These are phyloP conservation scores for Xenopus petersii DNA, from an alignment of 2,797 vertebrate genomes.

Conservation along the genomic window DNA sequence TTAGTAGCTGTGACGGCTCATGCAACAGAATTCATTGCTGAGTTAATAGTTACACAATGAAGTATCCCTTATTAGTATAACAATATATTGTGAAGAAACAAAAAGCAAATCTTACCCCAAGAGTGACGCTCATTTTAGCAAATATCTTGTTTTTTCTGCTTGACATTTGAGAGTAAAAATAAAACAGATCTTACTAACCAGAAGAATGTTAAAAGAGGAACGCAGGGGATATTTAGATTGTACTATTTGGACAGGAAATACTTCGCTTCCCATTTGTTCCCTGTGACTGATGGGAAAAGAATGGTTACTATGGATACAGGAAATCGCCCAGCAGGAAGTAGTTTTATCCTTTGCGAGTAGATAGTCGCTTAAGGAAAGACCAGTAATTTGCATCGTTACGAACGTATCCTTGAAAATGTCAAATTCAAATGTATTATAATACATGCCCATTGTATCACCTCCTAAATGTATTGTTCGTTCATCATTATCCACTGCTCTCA, in stretches of 20 bases:
- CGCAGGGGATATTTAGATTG: background rate
- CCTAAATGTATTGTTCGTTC: too few species aligned
- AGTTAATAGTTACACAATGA: too few species aligned
- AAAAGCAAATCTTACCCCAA: slow-evolving; percentile 61
- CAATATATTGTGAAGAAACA: too few species aligned
- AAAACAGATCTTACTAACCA: background rate
- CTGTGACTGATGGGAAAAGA: slow-evolving; percentile 58
- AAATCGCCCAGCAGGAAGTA: slow-evolving; percentile 71
- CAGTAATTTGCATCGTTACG: too few species aligned
- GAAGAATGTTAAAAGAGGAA: background rate
- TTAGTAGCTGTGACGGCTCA: too few species aligned
- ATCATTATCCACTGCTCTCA: too few species aligned
- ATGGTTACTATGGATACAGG: slow-evolving; percentile 77
- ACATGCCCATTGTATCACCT: too few species aligned
- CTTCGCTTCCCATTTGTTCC: slow-evolving; percentile 58
- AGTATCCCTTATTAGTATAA: too few species aligned
- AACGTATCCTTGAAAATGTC: too few species aligned
- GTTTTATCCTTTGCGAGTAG: slow-evolving; percentile 69
- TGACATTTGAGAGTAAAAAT: background rate
- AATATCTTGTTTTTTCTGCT: background rate
- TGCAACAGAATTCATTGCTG: too few species aligned
- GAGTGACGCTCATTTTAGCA: slow-evolving; percentile 54
- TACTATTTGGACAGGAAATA: slow-evolving; percentile 67
- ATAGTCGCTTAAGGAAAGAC: slow-evolving; percentile 52
- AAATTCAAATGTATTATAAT: too few species aligned